Evolutionary conservation across 2,888 invertebrate species (phyloP), one percentile per base, ranked within the genome.

Genomic region (Conchocele bisecta): DNA sequence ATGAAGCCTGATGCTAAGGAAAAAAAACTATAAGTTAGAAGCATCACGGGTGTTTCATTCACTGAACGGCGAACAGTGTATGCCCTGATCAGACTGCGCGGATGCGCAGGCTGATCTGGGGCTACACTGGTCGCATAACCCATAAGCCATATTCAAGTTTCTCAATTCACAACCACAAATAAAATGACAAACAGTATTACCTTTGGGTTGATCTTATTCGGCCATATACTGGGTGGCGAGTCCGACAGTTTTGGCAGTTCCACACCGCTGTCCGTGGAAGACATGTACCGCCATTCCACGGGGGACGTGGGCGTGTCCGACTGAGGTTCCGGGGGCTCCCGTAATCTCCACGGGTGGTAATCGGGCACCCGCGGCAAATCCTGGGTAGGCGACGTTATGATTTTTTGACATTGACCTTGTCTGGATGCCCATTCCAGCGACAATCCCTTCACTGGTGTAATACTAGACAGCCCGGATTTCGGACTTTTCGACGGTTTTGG

Each of bases 191-290:
- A 35, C 15, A 11, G 37, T 11, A 17, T 33, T 53, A 75, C 75
- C 60, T 75, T 75, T 41, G 75, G 75, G 51, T 75, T 75, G 7
- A 71, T 39, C 41, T 67, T 75, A 3, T 59, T 35, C 11, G 75
- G 71, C 11, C 71, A 71, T 17, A 75, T 28, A 39, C 67, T 71
- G 33, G 71, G 15, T 3, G 70, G 39, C 2, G 65, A 56, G 0
- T 46, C 42, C 33, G 35, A n/a, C 9, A 26, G 31, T n/a, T 56
- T 67, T 3, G 71, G 68, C 17, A 75, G 42, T 22, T 67, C 75
- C 26, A 76, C 65, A 15, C 74, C 76, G 35, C 76, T 74, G 51
- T 79, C 78, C 11, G 63, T 41, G 3, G 71, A 66, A 42, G 69
- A 70, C 22, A 67, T 56, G n/a, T 67, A n/a, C 26, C 68, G 64